phyloP scores from a whole-genome alignment of 2,888 invertebrate genomes.

The Glaucopsyche alexis region DNA sequence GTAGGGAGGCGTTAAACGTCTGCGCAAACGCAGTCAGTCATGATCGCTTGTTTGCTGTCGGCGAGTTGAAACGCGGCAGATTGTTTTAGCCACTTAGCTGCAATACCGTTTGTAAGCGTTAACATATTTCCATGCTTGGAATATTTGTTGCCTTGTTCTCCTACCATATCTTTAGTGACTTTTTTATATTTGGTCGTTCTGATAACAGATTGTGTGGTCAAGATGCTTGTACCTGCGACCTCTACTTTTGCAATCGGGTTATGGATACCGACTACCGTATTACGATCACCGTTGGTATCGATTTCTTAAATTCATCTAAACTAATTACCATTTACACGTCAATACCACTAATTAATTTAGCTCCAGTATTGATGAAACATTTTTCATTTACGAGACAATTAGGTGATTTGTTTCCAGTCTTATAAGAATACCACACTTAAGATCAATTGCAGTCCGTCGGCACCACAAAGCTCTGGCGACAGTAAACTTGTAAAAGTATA shows the following conservation, averaged over 20 bases:
- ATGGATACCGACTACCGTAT: no score
- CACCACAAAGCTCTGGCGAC: slow-evolving; percentile 53
- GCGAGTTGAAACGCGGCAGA: slow-evolving; percentile 52
- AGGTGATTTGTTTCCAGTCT: background rate
- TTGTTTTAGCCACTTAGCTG: slow-evolving; percentile 43
- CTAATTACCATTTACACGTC: background rate
- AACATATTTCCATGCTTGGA: slow-evolving; percentile 6
- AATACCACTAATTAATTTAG: background rate
- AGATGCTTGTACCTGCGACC: no score
- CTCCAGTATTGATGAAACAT: background rate
- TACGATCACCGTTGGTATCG: no score
- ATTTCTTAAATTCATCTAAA: background rate
- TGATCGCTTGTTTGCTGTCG: slow-evolving; percentile 60
- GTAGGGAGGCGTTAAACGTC: slow-evolving; percentile 47
- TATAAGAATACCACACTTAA: background rate
- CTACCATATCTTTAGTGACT: background rate
- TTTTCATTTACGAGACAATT: background rate
- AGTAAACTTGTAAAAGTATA: slow-evolving; percentile 61
- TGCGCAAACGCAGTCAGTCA: slow-evolving; percentile 52
- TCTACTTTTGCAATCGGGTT: no score
- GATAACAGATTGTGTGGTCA: no score
- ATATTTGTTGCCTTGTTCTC: background rate
- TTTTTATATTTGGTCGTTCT: no score
- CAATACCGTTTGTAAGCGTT: slow-evolving; percentile 20
- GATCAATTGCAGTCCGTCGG: slow-evolving; percentile 46